A percentile compares a stretch with the other conserved stretches of the same genome.
These are phyloP conservation scores for Sebastes iracundus DNA, from an alignment of 2,797 vertebrate species.

Conservation along the genomic window DNA sequence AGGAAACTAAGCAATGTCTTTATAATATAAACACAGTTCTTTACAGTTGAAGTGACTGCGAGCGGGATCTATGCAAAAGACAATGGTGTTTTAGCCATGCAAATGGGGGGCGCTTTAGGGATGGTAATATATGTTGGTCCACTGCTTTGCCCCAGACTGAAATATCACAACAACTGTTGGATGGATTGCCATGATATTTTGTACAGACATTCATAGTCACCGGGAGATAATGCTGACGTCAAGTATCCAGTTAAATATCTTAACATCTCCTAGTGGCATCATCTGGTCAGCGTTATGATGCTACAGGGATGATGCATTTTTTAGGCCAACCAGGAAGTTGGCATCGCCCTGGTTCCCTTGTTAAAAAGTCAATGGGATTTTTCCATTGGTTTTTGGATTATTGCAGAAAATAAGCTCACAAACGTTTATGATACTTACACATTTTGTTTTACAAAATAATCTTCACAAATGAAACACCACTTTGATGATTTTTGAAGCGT, in stretches of 20 bases:
- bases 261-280: neutral
- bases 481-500: no score
- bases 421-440: no score
- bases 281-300: fast-evolving
- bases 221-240: neutral
- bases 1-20: neutral
- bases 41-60: neutral
- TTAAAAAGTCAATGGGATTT: no score
- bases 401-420: no score
- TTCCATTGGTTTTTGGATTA: no score
- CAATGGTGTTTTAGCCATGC: neutral
- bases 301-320: no score
- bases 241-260: neutral
- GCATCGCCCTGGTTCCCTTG: no score
- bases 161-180: neutral
- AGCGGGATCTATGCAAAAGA: neutral
- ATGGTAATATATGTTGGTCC: neutral
- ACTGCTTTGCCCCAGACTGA: neutral
- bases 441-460: no score
- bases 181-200: neutral
- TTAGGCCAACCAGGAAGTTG: no score
- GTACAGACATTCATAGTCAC: neutral
- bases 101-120: neutral
- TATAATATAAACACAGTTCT: neutral
- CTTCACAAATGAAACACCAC: no score